Conservation (phyloP, 2,113 vertebrate genomes). For the Larimichthys polyactis region DNA sequence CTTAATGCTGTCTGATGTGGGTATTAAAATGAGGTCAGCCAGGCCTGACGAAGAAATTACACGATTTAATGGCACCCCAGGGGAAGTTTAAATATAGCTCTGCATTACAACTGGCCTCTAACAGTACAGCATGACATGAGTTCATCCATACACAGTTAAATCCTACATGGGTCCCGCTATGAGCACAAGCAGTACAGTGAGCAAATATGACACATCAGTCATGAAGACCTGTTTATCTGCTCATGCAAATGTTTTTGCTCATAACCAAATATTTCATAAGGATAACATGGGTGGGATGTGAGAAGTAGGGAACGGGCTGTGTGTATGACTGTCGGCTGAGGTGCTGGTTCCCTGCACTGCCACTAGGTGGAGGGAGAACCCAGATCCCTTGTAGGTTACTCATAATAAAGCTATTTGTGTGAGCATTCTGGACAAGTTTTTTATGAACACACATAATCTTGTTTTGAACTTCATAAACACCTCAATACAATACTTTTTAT, state of each 20-base stretch:
- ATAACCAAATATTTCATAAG: conserved; percentile 7
- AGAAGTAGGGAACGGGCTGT: background rate
- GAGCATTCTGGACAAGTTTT: conserved; percentile 9
- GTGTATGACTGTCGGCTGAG: background rate
- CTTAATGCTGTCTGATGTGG: conserved; percentile 71
- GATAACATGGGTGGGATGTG: background rate
- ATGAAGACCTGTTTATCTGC: conserved; percentile 9
- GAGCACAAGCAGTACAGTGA: conserved; percentile 12
- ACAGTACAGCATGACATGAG: conserved; percentile 72
- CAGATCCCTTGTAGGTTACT: background rate
- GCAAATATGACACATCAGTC: conserved; percentile 17
- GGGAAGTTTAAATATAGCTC: conserved; percentile 85
- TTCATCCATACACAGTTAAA: conserved; percentile 74
- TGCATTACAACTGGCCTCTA: conserved; percentile 70
- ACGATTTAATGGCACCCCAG: conserved; percentile 85
- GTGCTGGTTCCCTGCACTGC: conserved; percentile 42
- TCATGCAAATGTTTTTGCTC: conserved; percentile 19
- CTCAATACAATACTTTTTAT: background rate
- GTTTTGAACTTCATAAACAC: conserved; percentile 13
- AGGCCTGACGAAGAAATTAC: conserved; percentile 83
- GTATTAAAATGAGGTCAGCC: conserved; percentile 83
- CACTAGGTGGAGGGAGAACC: conserved; percentile 76
- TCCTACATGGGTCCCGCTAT: conserved; percentile 18
- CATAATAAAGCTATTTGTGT: background rate
- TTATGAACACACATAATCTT: background rate